Conservation (phyloP, 2,888 invertebrate species). For the Lydus trimaculatus region DNA sequence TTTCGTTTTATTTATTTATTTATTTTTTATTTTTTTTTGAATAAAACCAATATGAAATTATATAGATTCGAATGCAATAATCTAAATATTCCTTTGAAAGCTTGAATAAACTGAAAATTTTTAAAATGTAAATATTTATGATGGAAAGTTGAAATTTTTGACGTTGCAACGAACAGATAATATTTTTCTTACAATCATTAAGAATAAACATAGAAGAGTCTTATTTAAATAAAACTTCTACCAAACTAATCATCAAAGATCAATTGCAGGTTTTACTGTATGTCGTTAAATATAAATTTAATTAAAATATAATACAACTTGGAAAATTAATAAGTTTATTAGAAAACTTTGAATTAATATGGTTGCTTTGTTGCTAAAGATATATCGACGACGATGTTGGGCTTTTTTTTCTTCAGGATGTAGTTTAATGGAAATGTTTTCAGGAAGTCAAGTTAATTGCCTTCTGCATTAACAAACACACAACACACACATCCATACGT, state of each 20-base stretch:
- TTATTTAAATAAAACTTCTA: neutral
- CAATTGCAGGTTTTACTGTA: neutral
- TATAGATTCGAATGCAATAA: neutral
- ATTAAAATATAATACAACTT: neutral
- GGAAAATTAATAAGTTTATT: neutral
- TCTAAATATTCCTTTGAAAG: neutral
- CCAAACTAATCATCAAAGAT: neutral
- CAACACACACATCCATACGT: neutral
- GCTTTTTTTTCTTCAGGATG: neutral
- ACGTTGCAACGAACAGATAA: neutral
- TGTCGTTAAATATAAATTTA: neutral
- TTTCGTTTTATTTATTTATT: no score
- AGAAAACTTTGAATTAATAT: neutral
- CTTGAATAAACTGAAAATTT: neutral
- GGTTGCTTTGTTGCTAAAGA: neutral
- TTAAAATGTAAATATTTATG: neutral
- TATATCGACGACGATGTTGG: neutral
- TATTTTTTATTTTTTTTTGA: neutral
- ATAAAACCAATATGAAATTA: slow-evolving; percentile 2
- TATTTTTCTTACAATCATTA: neutral
- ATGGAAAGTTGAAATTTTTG: neutral
- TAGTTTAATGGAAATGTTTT: slow-evolving; percentile 8
- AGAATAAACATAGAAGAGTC: neutral
- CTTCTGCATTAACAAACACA: slow-evolving; percentile 8
- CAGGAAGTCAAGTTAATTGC: slow-evolving; percentile 8